Percentiles rank a stretch among this genome's conserved stretches.
These are phyloP conservation scores for Chymomyza caudatula DNA, from an alignment of 2,888 invertebrate species.

Conservation along the genomic window DNA sequence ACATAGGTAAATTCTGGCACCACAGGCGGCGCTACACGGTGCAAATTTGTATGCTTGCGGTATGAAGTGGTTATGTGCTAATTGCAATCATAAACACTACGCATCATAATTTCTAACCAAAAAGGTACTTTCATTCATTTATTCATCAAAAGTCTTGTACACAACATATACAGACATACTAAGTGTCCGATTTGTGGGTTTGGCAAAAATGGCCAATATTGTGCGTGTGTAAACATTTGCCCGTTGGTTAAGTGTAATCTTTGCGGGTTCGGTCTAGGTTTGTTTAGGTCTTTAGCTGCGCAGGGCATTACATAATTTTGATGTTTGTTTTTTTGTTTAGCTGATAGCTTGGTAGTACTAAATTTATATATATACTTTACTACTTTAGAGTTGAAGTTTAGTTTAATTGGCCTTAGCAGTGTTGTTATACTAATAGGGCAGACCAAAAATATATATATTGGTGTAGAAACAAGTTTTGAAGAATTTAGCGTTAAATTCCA, in stretches of 20 bases:
- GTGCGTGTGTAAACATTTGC: slow-evolving; percentile 8
- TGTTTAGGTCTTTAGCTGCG: slow-evolving; percentile 51
- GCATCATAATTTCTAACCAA: slow-evolving; percentile 28
- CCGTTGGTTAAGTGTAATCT: background rate
- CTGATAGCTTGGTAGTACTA: slow-evolving; percentile 10
- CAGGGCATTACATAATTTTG: slow-evolving; percentile 62
- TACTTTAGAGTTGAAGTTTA: slow-evolving; percentile 47
- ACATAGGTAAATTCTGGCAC: slow-evolving; percentile 3
- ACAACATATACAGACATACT: slow-evolving; percentile 7
- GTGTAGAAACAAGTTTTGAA: too few relatives aligned
- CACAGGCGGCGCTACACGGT: background rate
- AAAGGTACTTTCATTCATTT: slow-evolving; percentile 69
- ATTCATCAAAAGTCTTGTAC: slow-evolving; percentile 47
- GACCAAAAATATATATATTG: background rate
- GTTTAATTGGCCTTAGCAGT: slow-evolving; percentile 52
- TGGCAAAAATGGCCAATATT: slow-evolving; percentile 6
- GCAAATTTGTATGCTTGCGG: slow-evolving; percentile 8
- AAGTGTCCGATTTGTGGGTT: slow-evolving; percentile 26
- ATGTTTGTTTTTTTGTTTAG: slow-evolving; percentile 50
- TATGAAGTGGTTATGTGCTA: slow-evolving; percentile 52
- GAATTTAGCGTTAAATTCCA: too few relatives aligned
- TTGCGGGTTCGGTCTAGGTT: slow-evolving; percentile 27
- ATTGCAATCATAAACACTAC: slow-evolving; percentile 49
- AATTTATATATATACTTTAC: slow-evolving; percentile 17
- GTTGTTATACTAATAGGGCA: too few relatives aligned